A percentile compares a stretch with the other conserved stretches of the same genome.
Evolutionary conservation across 2,113 vertebrate species (phyloP).

Genomic region (Bettongia penicillata): DNA sequence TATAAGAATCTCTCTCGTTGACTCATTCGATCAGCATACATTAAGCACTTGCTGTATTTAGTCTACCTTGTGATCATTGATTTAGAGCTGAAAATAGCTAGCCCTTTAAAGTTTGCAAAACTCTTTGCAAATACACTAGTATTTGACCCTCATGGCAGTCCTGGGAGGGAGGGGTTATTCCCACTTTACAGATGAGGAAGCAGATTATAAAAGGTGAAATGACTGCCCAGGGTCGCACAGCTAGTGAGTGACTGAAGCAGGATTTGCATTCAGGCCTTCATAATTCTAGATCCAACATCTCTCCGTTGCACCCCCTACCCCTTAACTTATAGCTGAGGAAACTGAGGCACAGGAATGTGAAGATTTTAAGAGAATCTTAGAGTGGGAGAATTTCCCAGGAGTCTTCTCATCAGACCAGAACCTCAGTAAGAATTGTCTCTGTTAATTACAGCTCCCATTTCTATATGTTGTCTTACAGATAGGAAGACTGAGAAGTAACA

Average conservation of each 20-base stretch:
- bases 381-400: not conserved
- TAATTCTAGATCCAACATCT: not conserved
- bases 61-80: not conserved
- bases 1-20: not conserved
- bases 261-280: not conserved
- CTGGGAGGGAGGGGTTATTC: not conserved
- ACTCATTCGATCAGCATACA: not conserved
- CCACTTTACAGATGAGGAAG: constrained; percentile 33
- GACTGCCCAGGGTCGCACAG: not conserved
- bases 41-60: not conserved
- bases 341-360: not conserved
- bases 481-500: not conserved
- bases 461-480: not conserved
- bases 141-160: constrained; percentile 18
- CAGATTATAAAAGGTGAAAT: not conserved
- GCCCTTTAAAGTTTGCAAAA: not conserved
- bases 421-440: not conserved
- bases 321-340: not conserved
- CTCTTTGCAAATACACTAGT: not conserved
- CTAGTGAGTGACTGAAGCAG: not conserved
- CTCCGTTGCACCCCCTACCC: not conserved
- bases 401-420: not conserved
- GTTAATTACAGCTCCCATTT: not conserved
- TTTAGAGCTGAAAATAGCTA: not conserved
- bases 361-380: not conserved